A percentile compares a stretch with the other conserved stretches of the same genome.
These are phyloP conservation scores for Colletes collaris DNA, from an alignment of 2,888 invertebrate species.

Conservation along the genomic window DNA sequence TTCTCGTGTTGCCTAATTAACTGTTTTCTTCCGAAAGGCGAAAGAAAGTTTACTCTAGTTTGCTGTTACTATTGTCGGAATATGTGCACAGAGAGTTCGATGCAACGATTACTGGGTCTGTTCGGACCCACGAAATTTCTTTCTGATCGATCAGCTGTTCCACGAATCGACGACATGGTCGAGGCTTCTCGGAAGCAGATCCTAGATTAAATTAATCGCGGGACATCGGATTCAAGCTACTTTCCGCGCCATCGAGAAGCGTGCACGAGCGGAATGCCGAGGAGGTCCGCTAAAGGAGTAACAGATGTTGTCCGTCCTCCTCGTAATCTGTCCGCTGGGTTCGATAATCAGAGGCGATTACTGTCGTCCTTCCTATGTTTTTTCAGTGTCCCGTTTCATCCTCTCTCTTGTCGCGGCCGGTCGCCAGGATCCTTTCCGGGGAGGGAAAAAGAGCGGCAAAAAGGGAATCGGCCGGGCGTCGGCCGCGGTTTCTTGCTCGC, in stretches of 20 bases:
- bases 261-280: background rate
- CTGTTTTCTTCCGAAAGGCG: background rate
- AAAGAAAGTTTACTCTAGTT: conserved; percentile 22
- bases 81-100: too few relatives aligned
- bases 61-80: too few relatives aligned
- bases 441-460: conserved; percentile 28
- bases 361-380: conserved; percentile 70
- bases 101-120: too few relatives aligned
- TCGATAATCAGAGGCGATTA: conserved; percentile 75
- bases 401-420: conserved; percentile 42
- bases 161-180: too few relatives aligned
- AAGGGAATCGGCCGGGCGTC: conserved; percentile 24
- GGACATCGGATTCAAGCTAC: background rate
- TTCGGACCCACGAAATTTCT: too few relatives aligned
- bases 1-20: conserved; percentile 26
- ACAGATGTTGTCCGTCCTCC: conserved; percentile 25
- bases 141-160: too few relatives aligned
- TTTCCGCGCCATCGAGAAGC: conserved; percentile 8
- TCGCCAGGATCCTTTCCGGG: conserved; percentile 42
- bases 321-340: conserved; percentile 64
- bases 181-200: background rate
- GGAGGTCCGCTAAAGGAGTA: background rate
- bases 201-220: conserved; percentile 13
- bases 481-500: conserved; percentile 4
- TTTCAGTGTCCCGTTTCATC: conserved; percentile 54